Conservation (phyloP, 1,140 invertebrate genomes). For the Zophobas morio region DNA sequence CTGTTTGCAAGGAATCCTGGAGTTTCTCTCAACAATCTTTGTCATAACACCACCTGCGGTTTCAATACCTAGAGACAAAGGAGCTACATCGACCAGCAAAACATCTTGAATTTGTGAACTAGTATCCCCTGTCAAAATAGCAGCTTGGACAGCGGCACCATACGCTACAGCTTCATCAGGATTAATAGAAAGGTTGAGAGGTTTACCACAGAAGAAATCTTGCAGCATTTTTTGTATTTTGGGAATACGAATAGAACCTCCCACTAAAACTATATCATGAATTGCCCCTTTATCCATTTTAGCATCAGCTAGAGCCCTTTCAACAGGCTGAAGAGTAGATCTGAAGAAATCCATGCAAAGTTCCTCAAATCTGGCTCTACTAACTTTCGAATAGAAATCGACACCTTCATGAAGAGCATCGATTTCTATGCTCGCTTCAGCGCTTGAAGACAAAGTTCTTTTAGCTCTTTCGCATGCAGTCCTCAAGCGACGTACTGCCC, state of each 20-base stretch:
- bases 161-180: conserved; percentile 86
- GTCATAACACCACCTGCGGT: conserved; percentile 80
- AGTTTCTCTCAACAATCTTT: conserved; percentile 77
- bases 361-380: conserved; percentile 89
- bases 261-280: conserved; percentile 76
- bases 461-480: conserved; percentile 83
- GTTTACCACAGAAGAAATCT: conserved; percentile 78
- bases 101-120: conserved; percentile 84
- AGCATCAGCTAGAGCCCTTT: conserved; percentile 81
- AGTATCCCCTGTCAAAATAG: conserved; percentile 78
- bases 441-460: conserved; percentile 77
- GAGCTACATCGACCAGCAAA: conserved; percentile 80
- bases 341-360: conserved; percentile 86
- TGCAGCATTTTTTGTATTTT: conserved; percentile 78
- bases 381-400: conserved; percentile 90
- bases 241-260: conserved; percentile 77
- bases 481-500: conserved; percentile 82
- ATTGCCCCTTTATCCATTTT: conserved; percentile 81
- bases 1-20: conserved; percentile 79
- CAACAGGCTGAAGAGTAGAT: conserved; percentile 79
- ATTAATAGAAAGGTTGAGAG: conserved; percentile 81
- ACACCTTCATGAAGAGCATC: conserved; percentile 84
- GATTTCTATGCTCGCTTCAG: conserved; percentile 81
- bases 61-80: conserved; percentile 80
- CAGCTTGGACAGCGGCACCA: conserved; percentile 84